phyloP scores from a whole-genome alignment of 2,797 vertebrate genomes.

The Bradypodion ventrale region DNA sequence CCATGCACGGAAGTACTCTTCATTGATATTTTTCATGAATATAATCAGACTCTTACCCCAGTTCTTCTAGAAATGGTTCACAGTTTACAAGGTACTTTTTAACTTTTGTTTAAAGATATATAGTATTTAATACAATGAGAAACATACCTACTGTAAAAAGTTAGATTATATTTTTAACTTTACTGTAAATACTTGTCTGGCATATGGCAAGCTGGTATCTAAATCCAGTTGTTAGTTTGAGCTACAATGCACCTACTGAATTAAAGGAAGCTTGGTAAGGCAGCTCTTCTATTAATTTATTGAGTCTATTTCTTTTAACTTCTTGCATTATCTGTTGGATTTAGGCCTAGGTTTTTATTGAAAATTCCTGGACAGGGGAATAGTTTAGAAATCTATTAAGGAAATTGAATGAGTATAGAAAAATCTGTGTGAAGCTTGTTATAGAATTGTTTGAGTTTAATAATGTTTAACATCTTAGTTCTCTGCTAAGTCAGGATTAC shows the following conservation, averaged over 20 bases:
- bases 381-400: accelerated
- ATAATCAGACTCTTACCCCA: constrained; percentile 92
- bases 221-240: too few species aligned
- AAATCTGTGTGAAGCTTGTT: background rate
- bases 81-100: constrained; percentile 85
- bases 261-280: too few species aligned
- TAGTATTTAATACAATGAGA: background rate
- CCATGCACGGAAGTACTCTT: constrained; percentile 97
- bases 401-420: background rate
- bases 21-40: constrained; percentile 96
- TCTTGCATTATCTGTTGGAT: too few species aligned
- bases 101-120: constrained; percentile 28
- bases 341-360: background rate
- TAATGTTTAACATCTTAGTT: background rate
- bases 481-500: too few species aligned
- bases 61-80: constrained; percentile 95
- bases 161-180: background rate
- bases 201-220: background rate
- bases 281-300: too few species aligned
- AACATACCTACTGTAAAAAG: background rate
- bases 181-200: background rate
- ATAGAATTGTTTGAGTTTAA: background rate
- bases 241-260: too few species aligned
- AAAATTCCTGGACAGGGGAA: constrained; percentile 10
- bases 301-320: too few species aligned